These are phyloP conservation scores for Nomia melanderi DNA, from an alignment of 1,140 invertebrate genomes.

Conservation along the genomic window DNA sequence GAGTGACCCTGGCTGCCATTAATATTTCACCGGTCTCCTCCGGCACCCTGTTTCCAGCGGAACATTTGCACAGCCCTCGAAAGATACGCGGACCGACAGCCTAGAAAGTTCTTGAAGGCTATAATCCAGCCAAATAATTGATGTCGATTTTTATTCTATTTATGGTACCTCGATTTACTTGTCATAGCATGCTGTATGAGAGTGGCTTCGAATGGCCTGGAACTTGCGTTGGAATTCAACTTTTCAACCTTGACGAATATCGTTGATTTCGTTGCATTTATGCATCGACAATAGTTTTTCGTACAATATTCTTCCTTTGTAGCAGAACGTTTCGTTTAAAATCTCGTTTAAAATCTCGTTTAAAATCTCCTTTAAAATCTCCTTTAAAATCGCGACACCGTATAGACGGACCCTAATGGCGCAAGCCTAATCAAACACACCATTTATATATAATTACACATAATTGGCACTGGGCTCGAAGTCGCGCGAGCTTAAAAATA, in stretches of 20 bases:
- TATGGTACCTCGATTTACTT: slow-evolving; percentile 4
- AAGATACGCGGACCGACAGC: neutral
- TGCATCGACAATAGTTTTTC: too few relatives aligned
- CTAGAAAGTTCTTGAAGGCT: slow-evolving; percentile 9
- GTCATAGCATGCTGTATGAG: slow-evolving; percentile 2
- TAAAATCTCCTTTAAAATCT: too few relatives aligned
- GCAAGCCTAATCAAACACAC: neutral
- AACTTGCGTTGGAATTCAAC: neutral
- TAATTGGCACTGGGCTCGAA: slow-evolving; percentile 32
- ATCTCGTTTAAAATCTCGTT: too few relatives aligned
- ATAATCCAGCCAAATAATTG: slow-evolving; percentile 32
- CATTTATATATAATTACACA: too few relatives aligned
- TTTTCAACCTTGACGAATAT: neutral
- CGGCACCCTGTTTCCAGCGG: neutral
- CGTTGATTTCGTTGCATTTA: neutral
- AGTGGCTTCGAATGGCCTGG: neutral
- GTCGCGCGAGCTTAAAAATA: slow-evolving; percentile 36
- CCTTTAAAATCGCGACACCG: too few relatives aligned
- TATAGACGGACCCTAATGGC: neutral
- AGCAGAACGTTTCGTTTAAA: too few relatives aligned
- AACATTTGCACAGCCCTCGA: neutral
- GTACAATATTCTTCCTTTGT: too few relatives aligned
- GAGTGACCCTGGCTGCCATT: slow-evolving; percentile 8
- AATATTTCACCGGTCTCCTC: slow-evolving; percentile 4
- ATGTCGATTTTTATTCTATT: neutral